Conservation (phyloP, 1,140 invertebrate genomes). For the Spodoptera litura region DNA sequence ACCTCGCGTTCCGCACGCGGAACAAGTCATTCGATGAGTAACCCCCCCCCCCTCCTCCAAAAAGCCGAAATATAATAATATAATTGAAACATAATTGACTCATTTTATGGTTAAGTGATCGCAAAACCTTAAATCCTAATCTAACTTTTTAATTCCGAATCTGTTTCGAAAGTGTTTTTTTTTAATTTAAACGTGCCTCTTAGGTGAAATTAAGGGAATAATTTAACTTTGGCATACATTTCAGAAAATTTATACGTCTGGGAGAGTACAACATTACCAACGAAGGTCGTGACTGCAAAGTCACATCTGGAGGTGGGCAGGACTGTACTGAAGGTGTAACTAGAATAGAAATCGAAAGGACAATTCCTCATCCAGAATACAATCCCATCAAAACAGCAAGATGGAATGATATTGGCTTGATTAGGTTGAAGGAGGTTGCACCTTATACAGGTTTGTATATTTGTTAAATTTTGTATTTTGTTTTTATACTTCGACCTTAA, state of each 20-base stretch:
- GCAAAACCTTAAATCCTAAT: too few relatives aligned
- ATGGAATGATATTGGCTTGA: constrained; percentile 10
- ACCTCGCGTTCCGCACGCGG: too few relatives aligned
- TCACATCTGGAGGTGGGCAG: constrained; percentile 52
- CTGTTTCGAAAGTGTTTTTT: too few relatives aligned
- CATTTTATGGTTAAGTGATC: too few relatives aligned
- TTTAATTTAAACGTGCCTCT: too few relatives aligned
- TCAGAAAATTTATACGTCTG: constrained; percentile 61
- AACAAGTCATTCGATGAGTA: too few relatives aligned
- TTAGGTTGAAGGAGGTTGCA: neutral
- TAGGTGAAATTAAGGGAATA: too few relatives aligned
- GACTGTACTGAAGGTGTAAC: constrained; percentile 59
- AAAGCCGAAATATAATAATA: too few relatives aligned
- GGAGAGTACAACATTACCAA: constrained; percentile 65
- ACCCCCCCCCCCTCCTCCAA: too few relatives aligned
- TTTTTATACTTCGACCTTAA: too few relatives aligned
- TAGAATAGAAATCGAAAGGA: constrained; percentile 64
- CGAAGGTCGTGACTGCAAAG: constrained; percentile 59
- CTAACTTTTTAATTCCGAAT: too few relatives aligned
- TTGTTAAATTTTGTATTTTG: neutral
- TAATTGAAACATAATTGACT: too few relatives aligned
- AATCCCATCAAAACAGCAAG: neutral
- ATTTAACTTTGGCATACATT: neutral
- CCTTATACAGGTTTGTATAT: constrained; percentile 8
- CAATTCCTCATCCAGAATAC: constrained; percentile 66